A percentile compares a stretch with the other conserved stretches of the same genome.
These are phyloP conservation scores for Eupithecia insigniata DNA, from an alignment of 2,888 invertebrate species.

Conservation along the genomic window DNA sequence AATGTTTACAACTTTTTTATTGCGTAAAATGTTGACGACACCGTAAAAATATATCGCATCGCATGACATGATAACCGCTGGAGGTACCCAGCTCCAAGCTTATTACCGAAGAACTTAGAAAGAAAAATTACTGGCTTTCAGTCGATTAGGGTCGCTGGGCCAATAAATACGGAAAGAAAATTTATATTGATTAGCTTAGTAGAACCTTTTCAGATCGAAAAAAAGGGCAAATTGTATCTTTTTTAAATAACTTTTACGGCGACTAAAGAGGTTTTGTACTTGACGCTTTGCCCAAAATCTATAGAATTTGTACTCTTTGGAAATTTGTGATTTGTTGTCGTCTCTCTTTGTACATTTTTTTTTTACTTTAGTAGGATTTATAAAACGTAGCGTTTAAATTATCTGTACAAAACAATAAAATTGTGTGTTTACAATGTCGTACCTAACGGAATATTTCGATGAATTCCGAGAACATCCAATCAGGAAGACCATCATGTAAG, in stretches of 20 bases:
- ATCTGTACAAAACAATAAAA: slow-evolving; percentile 7
- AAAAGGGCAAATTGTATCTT: background rate
- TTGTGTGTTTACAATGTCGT: slow-evolving; percentile 65
- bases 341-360: background rate
- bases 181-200: background rate
- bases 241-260: background rate
- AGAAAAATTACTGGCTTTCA: slow-evolving; percentile 57
- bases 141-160: slow-evolving; percentile 52
- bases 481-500: slow-evolving; percentile 74
- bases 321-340: background rate
- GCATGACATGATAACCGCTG: slow-evolving; percentile 73
- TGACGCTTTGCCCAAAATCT: background rate
- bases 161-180: slow-evolving; percentile 36
- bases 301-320: background rate
- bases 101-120: slow-evolving; percentile 67
- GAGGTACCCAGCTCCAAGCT: slow-evolving; percentile 58
- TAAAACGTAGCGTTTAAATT: background rate
- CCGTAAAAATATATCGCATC: slow-evolving; percentile 52
- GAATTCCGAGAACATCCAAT: slow-evolving; percentile 75
- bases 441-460: slow-evolving; percentile 79
- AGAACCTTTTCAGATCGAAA: background rate
- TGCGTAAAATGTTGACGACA: slow-evolving; percentile 60
- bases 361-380: background rate
- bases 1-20: slow-evolving; percentile 40
- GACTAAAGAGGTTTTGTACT: background rate